phyloP scores from a whole-genome alignment of 2,113 vertebrate species.

The Pseudorhombus dupliciocellatus region DNA sequence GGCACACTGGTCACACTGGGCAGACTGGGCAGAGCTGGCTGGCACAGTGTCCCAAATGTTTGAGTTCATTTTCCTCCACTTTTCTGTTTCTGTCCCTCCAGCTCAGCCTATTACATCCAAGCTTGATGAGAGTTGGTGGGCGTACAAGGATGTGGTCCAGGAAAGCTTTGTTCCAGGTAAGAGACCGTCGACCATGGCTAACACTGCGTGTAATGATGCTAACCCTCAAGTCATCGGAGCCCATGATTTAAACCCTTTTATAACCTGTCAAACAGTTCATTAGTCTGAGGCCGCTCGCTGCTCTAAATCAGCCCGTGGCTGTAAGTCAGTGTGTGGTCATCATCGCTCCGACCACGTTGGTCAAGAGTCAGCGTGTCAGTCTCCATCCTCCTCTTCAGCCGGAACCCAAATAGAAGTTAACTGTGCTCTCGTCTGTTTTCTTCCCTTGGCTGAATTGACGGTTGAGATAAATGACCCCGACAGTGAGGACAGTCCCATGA shows the following conservation, averaged over 20 bases:
- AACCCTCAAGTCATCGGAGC: background rate
- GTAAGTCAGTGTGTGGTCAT: background rate
- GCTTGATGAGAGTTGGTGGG: conserved; percentile 98
- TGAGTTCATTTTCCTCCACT: background rate
- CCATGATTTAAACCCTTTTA: too few relatives aligned
- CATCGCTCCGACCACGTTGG: background rate
- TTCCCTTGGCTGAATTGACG: background rate
- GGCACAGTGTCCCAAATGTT: background rate
- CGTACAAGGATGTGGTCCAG: conserved; percentile 97
- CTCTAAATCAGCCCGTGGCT: background rate
- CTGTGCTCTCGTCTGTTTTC: background rate
- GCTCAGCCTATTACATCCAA: conserved; percentile 96
- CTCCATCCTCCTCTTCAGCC: too few relatives aligned
- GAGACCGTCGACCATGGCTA: background rate
- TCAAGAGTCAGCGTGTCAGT: background rate
- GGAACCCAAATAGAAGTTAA: background rate
- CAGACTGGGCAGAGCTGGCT: background rate
- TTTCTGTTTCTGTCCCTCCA: conserved; percentile 63
- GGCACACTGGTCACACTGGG: background rate
- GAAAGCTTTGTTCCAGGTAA: conserved; percentile 99
- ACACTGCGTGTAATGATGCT: background rate
- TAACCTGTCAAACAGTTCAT: background rate
- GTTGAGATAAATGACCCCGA: background rate
- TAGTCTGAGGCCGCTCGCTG: background rate
- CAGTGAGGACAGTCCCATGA: background rate